Percentiles rank a stretch among this genome's conserved stretches.
Conservation (phyloP, 2,797 vertebrate genomes). For the Propithecus perrieri region DNA sequence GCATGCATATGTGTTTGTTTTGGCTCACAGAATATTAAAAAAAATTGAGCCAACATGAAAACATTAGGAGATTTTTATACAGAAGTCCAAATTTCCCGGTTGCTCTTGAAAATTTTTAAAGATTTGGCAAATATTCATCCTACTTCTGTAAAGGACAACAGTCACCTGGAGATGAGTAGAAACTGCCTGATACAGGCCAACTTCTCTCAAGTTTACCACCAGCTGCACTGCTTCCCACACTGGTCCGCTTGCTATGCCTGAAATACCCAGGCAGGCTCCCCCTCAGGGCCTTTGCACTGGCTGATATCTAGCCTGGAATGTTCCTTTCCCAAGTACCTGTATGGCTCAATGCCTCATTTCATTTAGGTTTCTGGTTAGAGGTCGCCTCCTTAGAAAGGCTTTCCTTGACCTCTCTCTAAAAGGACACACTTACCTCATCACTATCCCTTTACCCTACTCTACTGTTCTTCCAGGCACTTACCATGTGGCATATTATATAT, state of each 20-base stretch:
- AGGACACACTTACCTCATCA: neutral
- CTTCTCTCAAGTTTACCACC: neutral
- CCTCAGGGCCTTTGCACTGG: neutral
- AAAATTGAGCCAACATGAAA: slow-evolving; percentile 7
- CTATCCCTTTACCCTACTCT: neutral
- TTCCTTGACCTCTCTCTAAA: neutral
- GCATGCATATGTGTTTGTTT: slow-evolving; percentile 38
- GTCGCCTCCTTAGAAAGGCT: neutral
- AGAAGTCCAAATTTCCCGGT: neutral
- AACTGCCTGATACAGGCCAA: neutral
- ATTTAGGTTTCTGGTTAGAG: neutral
- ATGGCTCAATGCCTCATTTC: neutral
- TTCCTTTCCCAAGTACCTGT: neutral
- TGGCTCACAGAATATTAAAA: slow-evolving; percentile 35
- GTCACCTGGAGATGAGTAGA: neutral
- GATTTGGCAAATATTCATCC: neutral
- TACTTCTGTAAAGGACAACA: neutral
- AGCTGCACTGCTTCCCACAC: neutral
- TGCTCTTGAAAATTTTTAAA: neutral
- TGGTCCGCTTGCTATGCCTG: neutral
- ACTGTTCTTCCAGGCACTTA: neutral
- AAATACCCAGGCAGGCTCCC: neutral
- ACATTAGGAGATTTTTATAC: slow-evolving; percentile 22
- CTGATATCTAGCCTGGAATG: neutral
- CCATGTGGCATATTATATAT: neutral